phyloP scores from a whole-genome alignment of 1,140 invertebrate genomes.

The Sitodiplosis mosellana region DNA sequence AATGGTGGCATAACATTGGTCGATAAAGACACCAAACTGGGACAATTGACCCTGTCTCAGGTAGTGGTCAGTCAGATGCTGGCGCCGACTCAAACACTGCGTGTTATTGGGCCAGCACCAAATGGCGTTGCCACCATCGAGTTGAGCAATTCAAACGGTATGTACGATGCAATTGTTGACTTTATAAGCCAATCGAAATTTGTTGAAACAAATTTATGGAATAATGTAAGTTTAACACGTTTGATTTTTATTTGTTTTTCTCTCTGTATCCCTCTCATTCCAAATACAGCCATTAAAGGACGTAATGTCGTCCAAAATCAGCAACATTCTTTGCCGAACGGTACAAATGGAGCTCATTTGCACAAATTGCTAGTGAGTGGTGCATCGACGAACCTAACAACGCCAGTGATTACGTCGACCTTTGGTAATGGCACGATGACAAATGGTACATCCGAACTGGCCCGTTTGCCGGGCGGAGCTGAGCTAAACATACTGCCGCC shows the following conservation, averaged over 20 bases:
- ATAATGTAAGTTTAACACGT: not conserved
- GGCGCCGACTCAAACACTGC: not conserved
- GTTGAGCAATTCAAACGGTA: conserved; percentile 2
- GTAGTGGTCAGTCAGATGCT: not conserved
- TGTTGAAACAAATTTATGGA: too few species aligned
- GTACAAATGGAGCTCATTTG: conserved; percentile 2
- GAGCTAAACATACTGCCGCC: conserved; percentile 4
- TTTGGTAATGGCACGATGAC: not conserved
- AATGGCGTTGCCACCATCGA: conserved; percentile 4
- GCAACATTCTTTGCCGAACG: not conserved
- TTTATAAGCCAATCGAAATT: too few species aligned
- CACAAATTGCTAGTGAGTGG: conserved; percentile 2
- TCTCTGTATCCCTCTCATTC: too few species aligned
- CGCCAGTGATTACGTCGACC: not conserved
- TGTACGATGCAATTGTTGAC: not conserved
- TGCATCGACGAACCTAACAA: not conserved
- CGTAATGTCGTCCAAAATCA: not conserved
- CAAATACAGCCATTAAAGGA: too few species aligned
- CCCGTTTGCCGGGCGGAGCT: conserved; percentile 4
- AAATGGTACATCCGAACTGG: not conserved
- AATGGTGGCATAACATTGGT: not conserved
- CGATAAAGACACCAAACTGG: conserved; percentile 3
- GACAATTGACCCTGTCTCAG: not conserved
- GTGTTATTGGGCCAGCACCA: conserved; percentile 1
- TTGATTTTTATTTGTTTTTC: not conserved